Evolutionary conservation across 2,797 vertebrate genomes (phyloP), one percentile per base, ranked within the genome.

Genomic region (Bradypodion ventrale): DNA sequence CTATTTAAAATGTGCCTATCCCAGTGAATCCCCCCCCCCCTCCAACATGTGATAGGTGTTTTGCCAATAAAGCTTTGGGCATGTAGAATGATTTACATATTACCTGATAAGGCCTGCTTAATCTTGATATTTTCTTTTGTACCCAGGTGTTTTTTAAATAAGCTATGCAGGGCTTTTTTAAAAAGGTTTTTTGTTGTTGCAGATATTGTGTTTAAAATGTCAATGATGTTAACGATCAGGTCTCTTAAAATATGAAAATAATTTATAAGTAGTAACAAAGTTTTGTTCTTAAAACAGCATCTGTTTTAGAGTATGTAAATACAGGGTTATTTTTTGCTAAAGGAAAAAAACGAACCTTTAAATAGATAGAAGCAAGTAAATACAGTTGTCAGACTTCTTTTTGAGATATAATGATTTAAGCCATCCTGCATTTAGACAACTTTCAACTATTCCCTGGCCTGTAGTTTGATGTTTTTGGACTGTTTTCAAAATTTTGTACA

Each of bases 161-260:
- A 66, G 70, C 63, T 83, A 40, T 79, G 46, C n/a, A 73, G 35
- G 62, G 5, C n/a, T 27, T 37, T 56, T 84, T 80, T 42, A 4
- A 42, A 75, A 75, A 59, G 29, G 40, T 12, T 37, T 13, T 1
- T 4, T 73, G 66, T 73, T 12, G 5, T 27, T 83, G 49, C n/a
- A 56, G 56, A 70, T 62, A 6, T 59, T 82, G 2, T 59, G 37
- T 86, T 78, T 16, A 23, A 83, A 86, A 83, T 66, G 8, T 72
- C 10, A 2, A 0, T 66, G 25, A 2, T 87, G 69, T 87, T 80
- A 46, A 19, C 16, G 52, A n/a, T 7, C 12, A 13, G 10, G 5
- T 6, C 4, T 66, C 29, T 19, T 23, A 2, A 66, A 4, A 59
- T 59, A 76, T 25, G 9, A 32, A 2, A 62, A 40, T 15, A 37